Base-by-base conservation (phyloP, 2,888 invertebrate genomes). In the Chesias legatella region DNA sequence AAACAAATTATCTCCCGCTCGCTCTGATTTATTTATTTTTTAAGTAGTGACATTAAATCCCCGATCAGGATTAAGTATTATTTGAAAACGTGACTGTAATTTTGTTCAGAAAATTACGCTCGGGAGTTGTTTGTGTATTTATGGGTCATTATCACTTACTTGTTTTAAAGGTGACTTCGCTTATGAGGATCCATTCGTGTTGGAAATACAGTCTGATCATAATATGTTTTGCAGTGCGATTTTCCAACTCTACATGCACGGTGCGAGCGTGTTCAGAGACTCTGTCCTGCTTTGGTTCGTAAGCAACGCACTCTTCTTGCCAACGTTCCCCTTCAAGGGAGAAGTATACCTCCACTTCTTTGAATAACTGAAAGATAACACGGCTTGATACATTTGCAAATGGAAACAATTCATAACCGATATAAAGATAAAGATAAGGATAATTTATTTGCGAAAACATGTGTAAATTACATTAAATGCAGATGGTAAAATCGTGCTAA, bases 131-230 rank as follows among this genome's bases (percentile, higher is more conserved):
- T 26, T 7, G 33, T 34, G 24, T 31, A 27, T 6, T 33, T 25
- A n/a, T 23, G 9, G 10, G 17, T 13, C 7, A 22, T 20, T 21
- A 2, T 27, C 33, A 79, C 90, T 90, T 79, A 94, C 94, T 89
- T 44, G 96, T 94, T 58, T 93, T 92, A 70, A 97, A 97, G 24
- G 93, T 91, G 57, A 97, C 90, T 83, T 98, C 97, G 78, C 96
- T 96, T 65, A 98, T 91, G 53, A 97, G 90, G 48, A 97, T 92
- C 97, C 97, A 97, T 68, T 93, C 92, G 54, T 94, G 91, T 48
- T 93, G 92, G 71, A 95, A 96, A 62, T 90, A 91, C 8, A 97
- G 89, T 60, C 93, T 90, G 60, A 94, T 66, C 88, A 92, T 93
- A 54, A 97, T 90, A 71, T 92, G 94, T 62, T 91, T 91, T 0